Percentiles rank a stretch among this genome's conserved stretches.
Evolutionary conservation across 2,797 vertebrate genomes (phyloP).

Genomic region (Craterocephalus amniculus): DNA sequence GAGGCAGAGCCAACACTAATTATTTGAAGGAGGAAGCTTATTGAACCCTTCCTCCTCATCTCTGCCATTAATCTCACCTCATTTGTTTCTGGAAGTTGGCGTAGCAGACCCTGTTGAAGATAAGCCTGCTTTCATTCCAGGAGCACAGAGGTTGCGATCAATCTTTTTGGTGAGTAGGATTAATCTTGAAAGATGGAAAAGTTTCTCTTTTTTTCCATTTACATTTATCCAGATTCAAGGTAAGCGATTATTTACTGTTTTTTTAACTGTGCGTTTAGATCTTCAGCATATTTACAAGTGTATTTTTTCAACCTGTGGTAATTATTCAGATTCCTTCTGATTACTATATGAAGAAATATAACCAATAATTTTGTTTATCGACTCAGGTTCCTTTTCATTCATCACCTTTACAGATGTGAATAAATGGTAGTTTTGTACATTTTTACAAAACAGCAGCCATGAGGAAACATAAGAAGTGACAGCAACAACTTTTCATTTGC

Average conservation of each 20-base stretch:
- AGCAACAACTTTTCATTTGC: background rate
- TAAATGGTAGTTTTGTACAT: background rate
- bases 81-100: constrained; percentile 55
- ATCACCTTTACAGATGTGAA: background rate
- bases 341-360: background rate
- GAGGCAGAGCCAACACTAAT: constrained; percentile 83
- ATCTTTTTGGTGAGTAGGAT: constrained; percentile 64
- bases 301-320: background rate
- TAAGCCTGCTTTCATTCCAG: constrained; percentile 32
- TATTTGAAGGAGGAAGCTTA: constrained; percentile 83
- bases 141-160: constrained; percentile 25
- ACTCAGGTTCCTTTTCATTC: constrained; percentile 11
- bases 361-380: background rate
- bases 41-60: constrained; percentile 68
- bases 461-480: background rate
- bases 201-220: background rate
- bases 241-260: background rate
- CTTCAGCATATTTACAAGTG: background rate
- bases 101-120: constrained; percentile 30
- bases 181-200: background rate
- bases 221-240: background rate
- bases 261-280: constrained; percentile 4
- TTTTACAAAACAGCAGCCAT: constrained; percentile 7
- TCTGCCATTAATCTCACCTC: constrained; percentile 62
- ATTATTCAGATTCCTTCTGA: background rate